phyloP scores from a whole-genome alignment of 2,797 vertebrate genomes.

The Leptodactylus fallax region DNA sequence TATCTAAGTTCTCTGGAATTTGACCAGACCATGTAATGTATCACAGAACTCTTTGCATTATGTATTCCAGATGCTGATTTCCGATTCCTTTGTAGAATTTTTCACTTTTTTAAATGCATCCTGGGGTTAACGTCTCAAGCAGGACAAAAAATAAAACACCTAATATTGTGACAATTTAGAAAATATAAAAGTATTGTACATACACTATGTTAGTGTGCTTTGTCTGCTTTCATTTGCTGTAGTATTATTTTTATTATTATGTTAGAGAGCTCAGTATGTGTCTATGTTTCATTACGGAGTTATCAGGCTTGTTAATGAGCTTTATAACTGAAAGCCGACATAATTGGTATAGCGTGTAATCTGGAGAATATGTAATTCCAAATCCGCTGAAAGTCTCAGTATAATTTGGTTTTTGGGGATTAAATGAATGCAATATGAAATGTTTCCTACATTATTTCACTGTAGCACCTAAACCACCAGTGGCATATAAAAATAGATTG shows the following conservation, averaged over 20 bases:
- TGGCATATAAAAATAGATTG: conserved; percentile 62
- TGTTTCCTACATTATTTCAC: conserved; percentile 54
- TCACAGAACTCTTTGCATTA: conserved; percentile 79
- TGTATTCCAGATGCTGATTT: conserved; percentile 80
- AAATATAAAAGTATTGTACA: background rate
- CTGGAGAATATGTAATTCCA: conserved; percentile 24
- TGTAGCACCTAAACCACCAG: conserved; percentile 42
- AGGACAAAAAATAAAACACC: background rate
- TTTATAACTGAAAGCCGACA: conserved; percentile 8
- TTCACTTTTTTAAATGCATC: conserved; percentile 44
- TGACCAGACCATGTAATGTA: conserved; percentile 84
- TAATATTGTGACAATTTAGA: background rate
- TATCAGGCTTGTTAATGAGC: conserved; percentile 15
- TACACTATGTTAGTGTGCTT: background rate
- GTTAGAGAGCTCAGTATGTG: background rate
- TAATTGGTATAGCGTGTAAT: conserved; percentile 3
- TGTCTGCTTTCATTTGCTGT: background rate
- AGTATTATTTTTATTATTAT: background rate
- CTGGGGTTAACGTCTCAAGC: background rate
- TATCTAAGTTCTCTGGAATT: conserved; percentile 84
- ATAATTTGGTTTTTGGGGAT: conserved; percentile 43
- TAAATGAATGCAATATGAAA: conserved; percentile 52
- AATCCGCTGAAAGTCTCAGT: conserved; percentile 25
- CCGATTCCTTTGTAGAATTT: conserved; percentile 73
- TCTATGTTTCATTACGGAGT: background rate